A percentile compares a stretch with the other conserved stretches of the same genome.
These are phyloP conservation scores for Aix galericulata DNA, from an alignment of 2,113 vertebrate species.

Conservation along the genomic window DNA sequence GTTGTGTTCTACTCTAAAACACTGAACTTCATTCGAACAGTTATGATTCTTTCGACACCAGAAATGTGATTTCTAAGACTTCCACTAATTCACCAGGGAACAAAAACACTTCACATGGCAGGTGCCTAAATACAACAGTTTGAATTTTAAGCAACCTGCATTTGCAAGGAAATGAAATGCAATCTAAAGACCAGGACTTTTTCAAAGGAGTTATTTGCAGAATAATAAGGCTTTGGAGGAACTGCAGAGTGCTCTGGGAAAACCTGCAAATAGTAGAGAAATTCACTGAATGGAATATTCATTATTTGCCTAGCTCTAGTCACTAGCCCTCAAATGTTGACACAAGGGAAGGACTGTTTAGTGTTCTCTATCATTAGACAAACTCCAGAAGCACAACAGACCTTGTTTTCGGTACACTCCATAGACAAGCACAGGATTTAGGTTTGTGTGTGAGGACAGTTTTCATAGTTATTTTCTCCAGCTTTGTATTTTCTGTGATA, in stretches of 20 bases:
- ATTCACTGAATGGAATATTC: slow-evolving; percentile 23
- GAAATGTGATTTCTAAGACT: slow-evolving; percentile 10
- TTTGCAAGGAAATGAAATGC: slow-evolving; percentile 48
- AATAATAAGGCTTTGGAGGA: slow-evolving; percentile 45
- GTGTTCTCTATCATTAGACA: background rate
- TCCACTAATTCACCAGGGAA: background rate
- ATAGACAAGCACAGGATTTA: background rate
- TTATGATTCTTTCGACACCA: background rate
- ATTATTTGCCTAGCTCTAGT: slow-evolving; percentile 19
- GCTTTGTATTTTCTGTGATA: background rate
- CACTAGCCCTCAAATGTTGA: background rate
- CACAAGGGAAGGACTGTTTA: background rate
- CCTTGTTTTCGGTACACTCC: background rate
- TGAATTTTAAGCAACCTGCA: slow-evolving; percentile 52
- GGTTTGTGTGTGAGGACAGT: accelerated
- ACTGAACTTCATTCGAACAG: slow-evolving; percentile 3
- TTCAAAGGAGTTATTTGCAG: slow-evolving; percentile 42
- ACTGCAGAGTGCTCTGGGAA: background rate
- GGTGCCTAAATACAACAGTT: background rate
- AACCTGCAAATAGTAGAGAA: background rate
- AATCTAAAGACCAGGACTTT: slow-evolving; percentile 34
- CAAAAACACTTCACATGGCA: slow-evolving; percentile 10
- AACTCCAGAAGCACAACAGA: background rate
- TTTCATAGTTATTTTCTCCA: background rate
- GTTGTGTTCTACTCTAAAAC: background rate